Base-by-base conservation (phyloP, 2,113 vertebrate genomes). In the Daubentonia madagascariensis region DNA sequence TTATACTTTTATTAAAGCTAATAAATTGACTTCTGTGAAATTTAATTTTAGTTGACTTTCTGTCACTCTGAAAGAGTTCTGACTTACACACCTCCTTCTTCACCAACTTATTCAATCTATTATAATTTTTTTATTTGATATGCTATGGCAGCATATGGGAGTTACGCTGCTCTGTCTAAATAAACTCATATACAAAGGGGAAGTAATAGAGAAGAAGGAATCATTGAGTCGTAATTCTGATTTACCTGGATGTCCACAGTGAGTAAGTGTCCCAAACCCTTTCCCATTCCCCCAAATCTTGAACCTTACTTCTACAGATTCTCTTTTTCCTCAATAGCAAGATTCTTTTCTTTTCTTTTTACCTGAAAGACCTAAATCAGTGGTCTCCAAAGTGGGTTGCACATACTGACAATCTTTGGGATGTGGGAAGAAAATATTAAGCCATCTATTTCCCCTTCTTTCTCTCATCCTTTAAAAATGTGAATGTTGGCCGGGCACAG, bases 381-480 rank as follows among this genome's bases (percentile, higher is more conserved):
- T 54, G 17, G 48, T 81, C 61, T 89, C 70, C 85, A 85, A 96
- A 91, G 35, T 63, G 6, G 17, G 11, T 3, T 50, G 0, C 14
- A 83, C 30, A 87, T 2, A 86, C 32, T 67, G 81, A 72, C 30
- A 70, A 72, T 89, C 78, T 85, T 75, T 63, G 35, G 6, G 8
- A 16, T 63, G 2, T 43, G 30, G 20, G 23, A 90, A 97, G 54
- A 91, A 94, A 96, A 93, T 68, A 85, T 48, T 35, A 92, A 87
- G 79, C 48, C 20, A 83, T 63, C 52, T 81, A 32, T 84, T 75
- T 95, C 63, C 79, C 70, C 87, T 79, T 85, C 65, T 30, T 57
- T 40, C 78, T 85, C 75, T 89, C 37, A 57, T 22, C 13, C 52
- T n/a, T 83, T 91, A 76, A 88, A 61, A 61, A 28, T 28, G 10